Percentiles rank a stretch among this genome's conserved stretches.
These are phyloP conservation scores for Catalaphyllia jardinei DNA, from an alignment of 64 coral and sea anemone species.

Conservation along the genomic window DNA sequence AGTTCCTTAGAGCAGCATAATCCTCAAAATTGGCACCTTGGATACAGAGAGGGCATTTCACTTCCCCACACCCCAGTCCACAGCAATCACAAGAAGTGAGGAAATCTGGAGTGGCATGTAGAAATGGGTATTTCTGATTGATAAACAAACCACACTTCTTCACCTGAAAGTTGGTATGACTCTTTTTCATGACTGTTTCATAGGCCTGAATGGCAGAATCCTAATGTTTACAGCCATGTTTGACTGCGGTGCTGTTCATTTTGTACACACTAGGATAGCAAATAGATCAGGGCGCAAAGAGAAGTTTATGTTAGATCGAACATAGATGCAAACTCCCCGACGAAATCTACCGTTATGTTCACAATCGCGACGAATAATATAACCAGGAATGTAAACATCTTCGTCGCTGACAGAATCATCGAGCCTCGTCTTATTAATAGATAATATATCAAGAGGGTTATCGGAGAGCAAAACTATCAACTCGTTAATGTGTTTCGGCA, in stretches of 20 bases:
- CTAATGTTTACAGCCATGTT: conserved; percentile 23
- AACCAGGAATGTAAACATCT: no score
- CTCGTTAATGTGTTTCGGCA: no score
- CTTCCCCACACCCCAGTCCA: conserved; percentile 19
- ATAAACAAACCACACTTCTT: conserved; percentile 12
- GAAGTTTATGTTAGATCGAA: no score
- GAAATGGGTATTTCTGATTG: conserved; percentile 7
- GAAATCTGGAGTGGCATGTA: conserved; percentile 37
- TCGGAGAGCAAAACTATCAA: no score
- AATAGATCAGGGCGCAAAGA: no score
- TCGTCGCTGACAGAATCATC: no score
- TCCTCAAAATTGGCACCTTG: conserved; percentile 17
- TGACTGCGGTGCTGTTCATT: conserved; percentile 57
- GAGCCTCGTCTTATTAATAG: no score
- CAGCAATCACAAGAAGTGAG: conserved; percentile 30
- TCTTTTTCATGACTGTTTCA: conserved; percentile 19
- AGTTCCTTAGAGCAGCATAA: background rate
- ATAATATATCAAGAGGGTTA: no score
- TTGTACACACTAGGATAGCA: conserved; percentile 51
- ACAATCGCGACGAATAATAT: no score
- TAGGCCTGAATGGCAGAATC: conserved; percentile 2
- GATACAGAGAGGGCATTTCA: conserved; percentile 56
- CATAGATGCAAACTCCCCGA: no score
- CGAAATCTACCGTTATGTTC: no score
- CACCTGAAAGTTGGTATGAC: no score